These are phyloP conservation scores for Ernsta delagoae DNA, from an alignment of 2,888 invertebrate species.

Conservation along the genomic window DNA sequence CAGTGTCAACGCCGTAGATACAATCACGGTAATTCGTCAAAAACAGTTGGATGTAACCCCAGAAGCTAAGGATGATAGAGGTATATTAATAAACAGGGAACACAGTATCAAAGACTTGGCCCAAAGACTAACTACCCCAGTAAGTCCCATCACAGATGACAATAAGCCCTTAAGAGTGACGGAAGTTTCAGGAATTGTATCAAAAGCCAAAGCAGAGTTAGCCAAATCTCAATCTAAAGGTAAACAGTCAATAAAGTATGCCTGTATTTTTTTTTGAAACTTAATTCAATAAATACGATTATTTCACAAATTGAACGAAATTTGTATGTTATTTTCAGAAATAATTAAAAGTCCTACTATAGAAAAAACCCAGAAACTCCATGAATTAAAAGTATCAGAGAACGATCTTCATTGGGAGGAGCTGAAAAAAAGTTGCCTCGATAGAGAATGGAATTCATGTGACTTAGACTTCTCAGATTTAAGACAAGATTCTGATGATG, in stretches of 20 bases:
- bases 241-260: constrained; percentile 29
- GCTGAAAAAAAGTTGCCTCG: constrained; percentile 88
- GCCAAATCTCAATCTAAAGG: constrained; percentile 94
- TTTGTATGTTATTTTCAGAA: constrained; percentile 73
- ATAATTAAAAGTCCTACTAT: constrained; percentile 89
- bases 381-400: constrained; percentile 93
- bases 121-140: constrained; percentile 91
- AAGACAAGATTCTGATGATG: constrained; percentile 94
- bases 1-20: constrained; percentile 76
- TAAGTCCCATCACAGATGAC: constrained; percentile 83
- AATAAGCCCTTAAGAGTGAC: constrained; percentile 89
- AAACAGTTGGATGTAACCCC: constrained; percentile 85
- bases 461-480: constrained; percentile 99
- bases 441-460: constrained; percentile 92
- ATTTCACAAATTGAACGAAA: not conserved
- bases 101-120: constrained; percentile 94
- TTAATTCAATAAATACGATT: not conserved
- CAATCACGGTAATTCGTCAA: constrained; percentile 71
- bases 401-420: constrained; percentile 98
- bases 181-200: constrained; percentile 95
- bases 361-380: constrained; percentile 86
- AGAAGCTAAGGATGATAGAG: constrained; percentile 85
- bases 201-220: constrained; percentile 96
- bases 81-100: constrained; percentile 90
- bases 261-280: not conserved